Percentiles rank a stretch among this genome's conserved stretches.
These are phyloP conservation scores for Myiopsitta monachus DNA, from an alignment of 2,113 vertebrate species.

Conservation along the genomic window DNA sequence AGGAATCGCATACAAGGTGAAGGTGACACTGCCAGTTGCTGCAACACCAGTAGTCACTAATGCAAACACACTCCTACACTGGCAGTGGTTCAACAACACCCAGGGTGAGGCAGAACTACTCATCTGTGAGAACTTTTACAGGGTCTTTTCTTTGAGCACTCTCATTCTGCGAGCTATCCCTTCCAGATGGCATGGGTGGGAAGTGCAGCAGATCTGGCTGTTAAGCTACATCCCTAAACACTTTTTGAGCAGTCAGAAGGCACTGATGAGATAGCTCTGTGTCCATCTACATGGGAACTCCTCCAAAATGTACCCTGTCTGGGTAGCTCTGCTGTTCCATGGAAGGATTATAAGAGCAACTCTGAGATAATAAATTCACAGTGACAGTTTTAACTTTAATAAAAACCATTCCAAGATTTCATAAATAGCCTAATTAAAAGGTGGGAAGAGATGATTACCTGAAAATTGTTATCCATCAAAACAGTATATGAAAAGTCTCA, in stretches of 20 bases:
- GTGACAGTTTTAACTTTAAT: not conserved
- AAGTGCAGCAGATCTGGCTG: not conserved
- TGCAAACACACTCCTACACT: accelerated
- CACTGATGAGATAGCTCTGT: accelerated
- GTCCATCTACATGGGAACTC: not conserved
- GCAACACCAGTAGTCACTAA: accelerated
- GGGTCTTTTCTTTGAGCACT: not conserved
- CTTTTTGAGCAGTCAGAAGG: not conserved
- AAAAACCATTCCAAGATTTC: not conserved
- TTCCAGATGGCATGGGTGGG: not conserved
- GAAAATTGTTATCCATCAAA: not conserved
- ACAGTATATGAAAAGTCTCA: not conserved
- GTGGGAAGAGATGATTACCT: not conserved
- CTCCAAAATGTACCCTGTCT: not conserved
- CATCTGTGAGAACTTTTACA: not conserved
- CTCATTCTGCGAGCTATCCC: not conserved
- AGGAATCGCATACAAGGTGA: not conserved
- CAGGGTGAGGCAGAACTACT: not conserved
- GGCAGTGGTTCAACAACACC: accelerated
- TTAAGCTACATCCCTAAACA: not conserved
- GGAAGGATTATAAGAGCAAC: not conserved
- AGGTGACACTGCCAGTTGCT: not conserved
- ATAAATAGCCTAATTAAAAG: conserved; percentile 3
- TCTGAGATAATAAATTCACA: not conserved
- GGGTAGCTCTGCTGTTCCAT: not conserved